Base-by-base conservation (phyloP, 53 echinoderm and acorn worm species). In the Actinopyga echinites region DNA sequence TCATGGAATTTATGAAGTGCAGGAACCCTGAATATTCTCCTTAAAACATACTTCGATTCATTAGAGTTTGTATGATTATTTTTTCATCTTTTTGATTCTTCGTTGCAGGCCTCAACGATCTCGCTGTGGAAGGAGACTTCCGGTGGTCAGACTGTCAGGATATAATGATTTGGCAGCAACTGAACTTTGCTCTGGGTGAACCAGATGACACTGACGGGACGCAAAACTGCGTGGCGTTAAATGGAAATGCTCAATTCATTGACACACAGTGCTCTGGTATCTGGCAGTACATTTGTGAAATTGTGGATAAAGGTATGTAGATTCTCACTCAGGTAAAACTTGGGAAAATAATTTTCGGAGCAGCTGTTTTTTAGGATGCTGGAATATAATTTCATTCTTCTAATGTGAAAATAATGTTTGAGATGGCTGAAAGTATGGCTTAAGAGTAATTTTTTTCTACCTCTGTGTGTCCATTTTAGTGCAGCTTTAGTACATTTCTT, bases 61-160 rank as follows among this genome's bases (percentile, higher is more conserved):
- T 15, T 49, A 6, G 17, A 49, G 3, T 13, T 49, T 15, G 17
- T 13, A 6, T 49, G 15, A 49, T 17, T 33, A 15, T 57, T 82
- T 37, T 64, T 30, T 67, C 26, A 20, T 31, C 59, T 9, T 56
- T 89, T n/a, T n/a, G n/a, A n/a, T n/a, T n/a, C n/a, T n/a, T n/a
- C n/a, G n/a, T n/a, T 58, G 21, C 74, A 90, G 93, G 93, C 49
- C 53, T 91, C 60, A 87, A 90, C 42, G 93, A 93, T 82, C 37
- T 57, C n/a, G 85, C 87, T 19, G 56, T 65, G 11, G 93, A 93
- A 44, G 88, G 75, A 1, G 68, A 65, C 25, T 89, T 61, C 59
- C 84, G 84, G 13, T 93, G 90, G 90, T 82, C 87, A 3, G 93
- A 93, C 82, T 93, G 93, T 81, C 64, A 84, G 4, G 85, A 80